These are phyloP conservation scores for Aphidius colemani DNA, from an alignment of 2,888 invertebrate species.

Conservation along the genomic window DNA sequence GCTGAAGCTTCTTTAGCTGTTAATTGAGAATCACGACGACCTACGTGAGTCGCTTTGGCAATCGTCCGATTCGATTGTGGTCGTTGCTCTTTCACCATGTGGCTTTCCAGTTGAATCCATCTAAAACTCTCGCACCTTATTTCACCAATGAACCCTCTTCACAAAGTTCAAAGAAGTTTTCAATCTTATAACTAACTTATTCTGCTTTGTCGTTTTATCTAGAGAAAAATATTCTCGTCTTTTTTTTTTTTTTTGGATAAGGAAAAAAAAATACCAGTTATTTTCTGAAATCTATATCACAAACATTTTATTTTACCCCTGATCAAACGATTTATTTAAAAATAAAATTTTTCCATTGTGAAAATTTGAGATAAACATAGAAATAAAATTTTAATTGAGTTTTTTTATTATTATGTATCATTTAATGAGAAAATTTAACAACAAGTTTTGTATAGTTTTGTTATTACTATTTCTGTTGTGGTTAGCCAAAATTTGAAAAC, in stretches of 20 bases:
- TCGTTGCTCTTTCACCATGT: conserved; percentile 32
- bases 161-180: conserved; percentile 14
- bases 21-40: conserved; percentile 51
- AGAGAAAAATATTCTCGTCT: background rate
- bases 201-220: background rate
- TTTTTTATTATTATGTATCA: too few species aligned
- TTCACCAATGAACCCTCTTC: conserved; percentile 18
- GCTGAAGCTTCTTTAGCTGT: conserved; percentile 34
- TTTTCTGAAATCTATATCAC: background rate
- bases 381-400: too few species aligned
- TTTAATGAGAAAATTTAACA: too few species aligned
- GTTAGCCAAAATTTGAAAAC: conserved; percentile 28
- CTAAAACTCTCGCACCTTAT: background rate
- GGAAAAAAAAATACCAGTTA: background rate
- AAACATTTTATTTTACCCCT: conserved; percentile 4
- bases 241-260: background rate
- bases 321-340: background rate
- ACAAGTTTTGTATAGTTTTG: too few species aligned
- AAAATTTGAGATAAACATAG: too few species aligned
- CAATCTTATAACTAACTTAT: conserved; percentile 13
- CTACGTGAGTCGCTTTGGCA: conserved; percentile 46
- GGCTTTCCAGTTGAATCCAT: background rate
- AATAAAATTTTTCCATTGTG: background rate
- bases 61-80: conserved; percentile 40
- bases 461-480: too few species aligned